Percentiles rank a stretch among this genome's conserved stretches.
phyloP scores from a whole-genome alignment of 2,888 invertebrate genomes.

The Palloptera scutellata region DNA sequence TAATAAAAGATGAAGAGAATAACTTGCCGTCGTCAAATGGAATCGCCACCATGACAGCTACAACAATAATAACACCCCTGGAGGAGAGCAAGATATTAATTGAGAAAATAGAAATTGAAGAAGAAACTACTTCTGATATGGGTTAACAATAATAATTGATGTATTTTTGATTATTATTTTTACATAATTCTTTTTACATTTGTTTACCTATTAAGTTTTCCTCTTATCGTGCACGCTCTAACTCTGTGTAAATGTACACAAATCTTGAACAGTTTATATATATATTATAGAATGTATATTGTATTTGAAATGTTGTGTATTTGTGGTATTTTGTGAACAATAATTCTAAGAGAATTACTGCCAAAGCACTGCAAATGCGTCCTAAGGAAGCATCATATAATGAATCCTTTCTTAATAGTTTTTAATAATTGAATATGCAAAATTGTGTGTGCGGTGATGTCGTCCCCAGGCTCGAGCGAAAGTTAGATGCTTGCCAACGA shows the following conservation, averaged over 20 bases:
- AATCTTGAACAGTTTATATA: not conserved
- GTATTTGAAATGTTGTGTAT: not conserved
- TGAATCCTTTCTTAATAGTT: too few species aligned
- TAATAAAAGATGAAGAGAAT: constrained; percentile 3
- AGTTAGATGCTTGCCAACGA: too few species aligned
- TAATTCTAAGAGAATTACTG: too few species aligned
- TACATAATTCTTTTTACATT: not conserved
- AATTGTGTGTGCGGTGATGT: too few species aligned
- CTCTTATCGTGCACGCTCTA: not conserved
- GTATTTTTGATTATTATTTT: constrained; percentile 1
- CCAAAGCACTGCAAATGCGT: too few species aligned
- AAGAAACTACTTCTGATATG: constrained; percentile 23
- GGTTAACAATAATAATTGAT: not conserved
- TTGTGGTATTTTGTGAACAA: too few species aligned
- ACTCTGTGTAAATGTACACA: not conserved
- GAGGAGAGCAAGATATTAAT: constrained; percentile 1
- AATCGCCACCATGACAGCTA: not conserved
- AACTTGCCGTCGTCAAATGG: not conserved
- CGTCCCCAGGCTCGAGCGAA: too few species aligned
- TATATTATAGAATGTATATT: not conserved
- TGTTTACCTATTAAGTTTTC: too few species aligned
- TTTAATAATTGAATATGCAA: too few species aligned
- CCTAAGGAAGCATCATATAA: too few species aligned
- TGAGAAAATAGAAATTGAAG: constrained; percentile 22
- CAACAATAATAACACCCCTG: not conserved